Evolutionary conservation across 2,888 invertebrate genomes (phyloP).

Genomic region (Napeogenes inachia): DNA sequence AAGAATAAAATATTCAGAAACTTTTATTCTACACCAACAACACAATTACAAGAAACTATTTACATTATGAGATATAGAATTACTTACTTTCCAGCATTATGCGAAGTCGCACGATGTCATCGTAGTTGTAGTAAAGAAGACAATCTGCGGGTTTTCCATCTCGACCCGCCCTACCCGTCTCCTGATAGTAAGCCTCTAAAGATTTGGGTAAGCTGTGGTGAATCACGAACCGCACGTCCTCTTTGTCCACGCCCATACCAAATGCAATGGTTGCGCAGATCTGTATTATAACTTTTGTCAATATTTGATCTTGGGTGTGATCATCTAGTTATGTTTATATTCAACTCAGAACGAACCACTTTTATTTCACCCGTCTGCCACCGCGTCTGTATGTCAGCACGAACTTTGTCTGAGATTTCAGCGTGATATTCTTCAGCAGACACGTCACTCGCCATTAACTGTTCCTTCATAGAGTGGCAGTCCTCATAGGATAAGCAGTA

Average conservation of each 20-base stretch:
- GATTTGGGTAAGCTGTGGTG: conserved; percentile 96
- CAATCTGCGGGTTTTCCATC: conserved; percentile 93
- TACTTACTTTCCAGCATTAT: conserved; percentile 57
- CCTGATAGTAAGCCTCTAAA: conserved; percentile 98
- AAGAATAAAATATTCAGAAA: too few relatives aligned
- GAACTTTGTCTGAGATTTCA: conserved; percentile 83
- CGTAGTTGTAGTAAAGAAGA: conserved; percentile 91
- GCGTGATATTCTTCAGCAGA: conserved; percentile 93
- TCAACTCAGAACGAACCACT: conserved; percentile 54
- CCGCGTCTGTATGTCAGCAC: conserved; percentile 85
- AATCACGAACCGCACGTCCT: conserved; percentile 95
- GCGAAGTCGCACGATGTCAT: conserved; percentile 85
- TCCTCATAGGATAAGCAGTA: conserved; percentile 97
- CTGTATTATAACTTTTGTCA: conserved; percentile 31
- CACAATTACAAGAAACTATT: too few relatives aligned
- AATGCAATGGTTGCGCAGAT: conserved; percentile 99
- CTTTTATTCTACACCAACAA: too few relatives aligned
- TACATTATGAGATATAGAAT: too few relatives aligned
- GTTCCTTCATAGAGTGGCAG: conserved; percentile 86
- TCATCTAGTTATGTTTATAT: too few relatives aligned
- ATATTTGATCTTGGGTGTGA: not conserved
- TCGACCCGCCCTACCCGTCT: conserved; percentile 96
- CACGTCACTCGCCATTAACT: conserved; percentile 80
- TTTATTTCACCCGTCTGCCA: conserved; percentile 91
- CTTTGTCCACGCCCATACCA: conserved; percentile 99